These are phyloP conservation scores for Epinephelus coioides DNA, from an alignment of 2,797 vertebrate genomes.

Conservation along the genomic window DNA sequence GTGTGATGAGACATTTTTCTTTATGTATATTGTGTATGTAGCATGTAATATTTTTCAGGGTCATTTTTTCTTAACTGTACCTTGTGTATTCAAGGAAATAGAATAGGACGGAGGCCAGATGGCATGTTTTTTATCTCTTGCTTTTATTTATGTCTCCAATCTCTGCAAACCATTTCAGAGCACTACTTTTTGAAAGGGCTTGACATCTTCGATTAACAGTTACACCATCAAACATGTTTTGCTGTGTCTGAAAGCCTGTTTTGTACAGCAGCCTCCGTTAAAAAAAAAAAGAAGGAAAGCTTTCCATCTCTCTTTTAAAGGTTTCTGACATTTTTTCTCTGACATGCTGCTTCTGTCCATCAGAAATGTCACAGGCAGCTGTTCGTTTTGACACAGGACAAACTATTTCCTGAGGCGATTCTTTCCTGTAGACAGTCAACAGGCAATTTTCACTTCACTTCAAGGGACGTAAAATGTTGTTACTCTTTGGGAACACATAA, in stretches of 20 bases:
- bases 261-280: background rate
- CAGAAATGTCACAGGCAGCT: background rate
- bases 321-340: constrained; percentile 2
- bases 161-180: background rate
- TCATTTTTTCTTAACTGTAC: no score
- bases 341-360: background rate
- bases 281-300: background rate
- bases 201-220: background rate
- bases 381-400: background rate
- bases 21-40: no score
- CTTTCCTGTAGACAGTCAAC: background rate
- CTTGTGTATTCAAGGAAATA: no score
- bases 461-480: background rate
- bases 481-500: background rate
- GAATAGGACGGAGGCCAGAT: no score
- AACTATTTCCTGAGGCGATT: constrained; percentile 6
- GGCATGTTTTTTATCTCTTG: background rate
- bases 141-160: background rate
- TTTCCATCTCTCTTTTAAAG: background rate
- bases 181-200: no score
- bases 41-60: no score
- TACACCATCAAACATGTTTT: background rate
- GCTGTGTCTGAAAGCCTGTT: constrained; percentile 3
- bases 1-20: background rate
- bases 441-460: constrained; percentile 30